A percentile compares a stretch with the other conserved stretches of the same genome.
phyloP scores from a whole-genome alignment of 2,888 invertebrate species.

The Dexiosoma caninum region DNA sequence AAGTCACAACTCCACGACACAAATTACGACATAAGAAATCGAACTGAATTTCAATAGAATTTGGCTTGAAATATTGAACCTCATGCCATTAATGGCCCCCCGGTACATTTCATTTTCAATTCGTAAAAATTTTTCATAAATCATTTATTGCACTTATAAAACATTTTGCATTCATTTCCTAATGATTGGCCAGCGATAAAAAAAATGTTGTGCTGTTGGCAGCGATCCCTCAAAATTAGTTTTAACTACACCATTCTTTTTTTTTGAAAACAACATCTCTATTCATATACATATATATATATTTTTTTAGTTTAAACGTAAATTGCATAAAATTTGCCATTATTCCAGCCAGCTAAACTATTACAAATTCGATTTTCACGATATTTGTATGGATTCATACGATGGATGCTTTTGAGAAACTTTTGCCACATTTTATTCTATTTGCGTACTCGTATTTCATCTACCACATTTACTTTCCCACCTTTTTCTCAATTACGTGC shows the following conservation, averaged over 20 bases:
- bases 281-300: background rate
- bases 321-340: constrained; percentile 39
- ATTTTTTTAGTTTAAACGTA: background rate
- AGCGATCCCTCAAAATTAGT: background rate
- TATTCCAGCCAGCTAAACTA: constrained; percentile 53
- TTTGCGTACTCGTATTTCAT: constrained; percentile 13
- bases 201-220: too few relatives aligned
- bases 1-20: too few relatives aligned
- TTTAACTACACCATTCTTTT: background rate
- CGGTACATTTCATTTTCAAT: too few relatives aligned
- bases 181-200: too few relatives aligned
- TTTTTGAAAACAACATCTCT: background rate
- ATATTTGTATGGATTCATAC: constrained; percentile 18
- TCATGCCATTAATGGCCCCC: too few relatives aligned
- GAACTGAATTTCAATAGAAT: too few relatives aligned
- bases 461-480: background rate
- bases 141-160: too few relatives aligned
- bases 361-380: constrained; percentile 59
- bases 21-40: too few relatives aligned
- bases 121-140: too few relatives aligned
- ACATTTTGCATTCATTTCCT: too few relatives aligned
- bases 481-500: background rate
- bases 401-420: background rate
- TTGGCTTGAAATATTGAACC: too few relatives aligned
- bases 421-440: constrained; percentile 32